Conservation (phyloP, 2,888 invertebrate species). For the Coelinius sp. region DNA sequence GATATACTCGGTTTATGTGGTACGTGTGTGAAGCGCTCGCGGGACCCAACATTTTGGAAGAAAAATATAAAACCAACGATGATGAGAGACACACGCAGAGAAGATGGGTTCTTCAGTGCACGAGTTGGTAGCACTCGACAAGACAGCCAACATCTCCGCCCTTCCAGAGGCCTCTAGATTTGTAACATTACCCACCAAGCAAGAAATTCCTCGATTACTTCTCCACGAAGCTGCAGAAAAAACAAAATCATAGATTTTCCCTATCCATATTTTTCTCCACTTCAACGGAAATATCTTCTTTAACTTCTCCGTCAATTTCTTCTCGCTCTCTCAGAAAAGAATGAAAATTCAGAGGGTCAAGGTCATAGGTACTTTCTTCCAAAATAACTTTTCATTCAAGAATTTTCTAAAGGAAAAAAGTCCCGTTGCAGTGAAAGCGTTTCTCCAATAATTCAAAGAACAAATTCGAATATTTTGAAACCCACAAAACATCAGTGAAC, state of each 20-base stretch:
- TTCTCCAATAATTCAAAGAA: neutral
- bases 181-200: conserved; percentile 47
- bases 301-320: neutral
- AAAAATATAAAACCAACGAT: conserved; percentile 59
- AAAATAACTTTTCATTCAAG: neutral
- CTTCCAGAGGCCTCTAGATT: conserved; percentile 49
- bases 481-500: neutral
- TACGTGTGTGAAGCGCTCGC: conserved; percentile 10
- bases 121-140: conserved; percentile 65
- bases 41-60: conserved; percentile 43
- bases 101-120: conserved; percentile 62
- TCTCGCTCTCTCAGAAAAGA: neutral
- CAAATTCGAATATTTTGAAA: neutral
- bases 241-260: neutral
- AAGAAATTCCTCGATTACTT: conserved; percentile 32
- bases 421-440: neutral
- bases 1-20: conserved; percentile 7
- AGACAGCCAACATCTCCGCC: conserved; percentile 67
- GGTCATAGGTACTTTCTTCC: neutral
- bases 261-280: neutral
- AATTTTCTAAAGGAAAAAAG: neutral
- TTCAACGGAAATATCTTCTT: neutral
- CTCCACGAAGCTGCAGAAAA: neutral
- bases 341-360: neutral
- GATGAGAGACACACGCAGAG: conserved; percentile 45